Evolutionary conservation across 2,113 vertebrate species (phyloP), one percentile per base, ranked within the genome.

Genomic region (Gobius niger): DNA sequence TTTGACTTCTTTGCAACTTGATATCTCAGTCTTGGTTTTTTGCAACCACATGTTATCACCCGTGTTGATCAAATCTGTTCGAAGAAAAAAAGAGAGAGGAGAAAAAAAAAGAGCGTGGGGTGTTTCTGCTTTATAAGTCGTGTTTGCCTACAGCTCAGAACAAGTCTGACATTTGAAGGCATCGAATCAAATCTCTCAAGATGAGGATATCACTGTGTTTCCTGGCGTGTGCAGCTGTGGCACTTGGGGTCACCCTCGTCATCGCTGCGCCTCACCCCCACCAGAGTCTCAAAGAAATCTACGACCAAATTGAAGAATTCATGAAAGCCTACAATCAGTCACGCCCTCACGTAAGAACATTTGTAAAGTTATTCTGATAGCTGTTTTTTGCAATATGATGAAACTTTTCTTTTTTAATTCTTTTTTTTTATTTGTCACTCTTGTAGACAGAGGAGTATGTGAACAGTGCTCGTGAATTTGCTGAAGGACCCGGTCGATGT

Each of bases 51-150:
- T 73, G 54, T 64, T 57, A 61, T 65, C 44, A 51, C 18, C 7
- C 0, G 10, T 0, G 9, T 10, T 41, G 46, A 9, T n/a, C 67
- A 44, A 42, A 61, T 57, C 12, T n/a, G 57, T 44, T 15, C 42
- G 40, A 60, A 14, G 54, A 3, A 42, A 59, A 42, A 42, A 59
- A 59, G 41, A 41, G 6, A 59, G 15, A 4, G 47, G 19, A 1
- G 24, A 4, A 5, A 5, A 0, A 40, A 15, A 5, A 12, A 52
- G 68, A 34, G 81, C 60, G 81, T 80, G 76, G 68, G 64, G 65
- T 47, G 49, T 19, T 47, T 54, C 52, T 7, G 41, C 9, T 88
- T 88, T 89, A 87, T 81, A 70, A 69, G 18, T 5, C 42, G 13
- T 54, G 1, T 56, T 44, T 46, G 7, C 9, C 18, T 7, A 54